Evolutionary conservation across 2,888 invertebrate genomes (phyloP), one percentile per base, ranked within the genome.

Genomic region (Liposcelis brunnea): DNA sequence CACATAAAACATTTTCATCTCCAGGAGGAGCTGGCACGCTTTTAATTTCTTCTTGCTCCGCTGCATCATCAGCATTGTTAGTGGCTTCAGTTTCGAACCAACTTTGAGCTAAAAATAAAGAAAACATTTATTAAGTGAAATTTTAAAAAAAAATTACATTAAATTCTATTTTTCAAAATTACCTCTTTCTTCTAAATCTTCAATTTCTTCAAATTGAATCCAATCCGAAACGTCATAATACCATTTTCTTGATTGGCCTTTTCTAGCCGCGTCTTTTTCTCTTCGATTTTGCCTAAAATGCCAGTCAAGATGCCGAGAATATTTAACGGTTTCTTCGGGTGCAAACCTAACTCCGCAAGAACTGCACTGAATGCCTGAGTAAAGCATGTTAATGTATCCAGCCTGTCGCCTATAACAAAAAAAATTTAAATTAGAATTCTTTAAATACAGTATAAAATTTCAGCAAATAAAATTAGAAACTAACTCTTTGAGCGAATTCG

Each of bases 271-370:
- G 58, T 87, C 87, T 51, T 89, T 76, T 55, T 89, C 90, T 45
- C 81, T 72, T 2, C 90, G 68, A 67, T 97, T 97, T 63, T 90
- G 87, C 1, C 91, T 68, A 68, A 97, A 97, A 67, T 98, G 98
- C 95, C 97, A 97, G 67, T 98, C 97, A 49, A 97, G 72, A 66
- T 99, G 98, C 60, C 89, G 86, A 55, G 82, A 84, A 65, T 95
- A 98, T 50, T 83, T 77, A 52, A 82, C 81, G 7, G 84, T 86
- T 58, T 83, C 81, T 63, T 89, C 87, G 0, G 86, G 81, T 11
- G 86, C 82, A 65, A 97, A 95, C 38, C 95, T 74, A 49, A 89
- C 77, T 31, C 97, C 97, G 66, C 98, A 98, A 44, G 90, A 87
- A 51, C 87, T 83, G 66, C 98, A 99, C 60, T 94, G 95, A 73